Percentiles rank a stretch among this genome's conserved stretches.
These are phyloP conservation scores for Protaetia brevitarsis DNA, from an alignment of 1,140 invertebrate species.

Conservation along the genomic window DNA sequence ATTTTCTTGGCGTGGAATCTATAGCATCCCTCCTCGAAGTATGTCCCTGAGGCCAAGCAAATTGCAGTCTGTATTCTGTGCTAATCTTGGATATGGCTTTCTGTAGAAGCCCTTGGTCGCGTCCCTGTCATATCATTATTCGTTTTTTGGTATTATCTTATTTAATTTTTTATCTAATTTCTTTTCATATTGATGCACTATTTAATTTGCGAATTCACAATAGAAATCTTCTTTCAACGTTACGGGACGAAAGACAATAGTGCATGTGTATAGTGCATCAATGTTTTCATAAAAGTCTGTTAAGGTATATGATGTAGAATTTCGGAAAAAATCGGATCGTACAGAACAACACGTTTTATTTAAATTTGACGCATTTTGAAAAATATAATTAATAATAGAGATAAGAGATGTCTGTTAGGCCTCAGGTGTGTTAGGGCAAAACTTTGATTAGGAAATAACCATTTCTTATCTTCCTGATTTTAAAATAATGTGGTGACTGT, in stretches of 20 bases:
- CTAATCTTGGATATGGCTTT: conserved; percentile 72
- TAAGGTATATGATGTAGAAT: neutral
- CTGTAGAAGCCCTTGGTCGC: conserved; percentile 57
- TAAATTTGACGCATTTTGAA: too few species aligned
- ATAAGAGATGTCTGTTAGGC: too few species aligned
- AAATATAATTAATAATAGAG: too few species aligned
- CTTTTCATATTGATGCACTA: conserved; percentile 9
- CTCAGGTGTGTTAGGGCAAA: too few species aligned
- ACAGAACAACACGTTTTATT: conserved; percentile 20
- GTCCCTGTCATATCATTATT: conserved; percentile 34
- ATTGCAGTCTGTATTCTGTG: conserved; percentile 84
- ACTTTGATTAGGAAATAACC: too few species aligned
- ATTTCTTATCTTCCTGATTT: too few species aligned
- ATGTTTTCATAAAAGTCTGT: neutral
- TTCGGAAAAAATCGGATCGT: conserved; percentile 3
- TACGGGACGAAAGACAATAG: neutral
- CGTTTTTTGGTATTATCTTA: neutral
- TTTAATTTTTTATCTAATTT: neutral
- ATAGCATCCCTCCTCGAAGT: conserved; percentile 50
- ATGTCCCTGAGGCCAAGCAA: conserved; percentile 78
- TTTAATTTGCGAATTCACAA: neutral
- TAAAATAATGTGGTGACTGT: too few species aligned
- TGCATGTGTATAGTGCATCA: too few species aligned
- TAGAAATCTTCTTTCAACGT: neutral
- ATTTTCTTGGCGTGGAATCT: conserved; percentile 67